Evolutionary conservation across 2,797 vertebrate genomes (phyloP).

Genomic region (Rhodeus uyekii): DNA sequence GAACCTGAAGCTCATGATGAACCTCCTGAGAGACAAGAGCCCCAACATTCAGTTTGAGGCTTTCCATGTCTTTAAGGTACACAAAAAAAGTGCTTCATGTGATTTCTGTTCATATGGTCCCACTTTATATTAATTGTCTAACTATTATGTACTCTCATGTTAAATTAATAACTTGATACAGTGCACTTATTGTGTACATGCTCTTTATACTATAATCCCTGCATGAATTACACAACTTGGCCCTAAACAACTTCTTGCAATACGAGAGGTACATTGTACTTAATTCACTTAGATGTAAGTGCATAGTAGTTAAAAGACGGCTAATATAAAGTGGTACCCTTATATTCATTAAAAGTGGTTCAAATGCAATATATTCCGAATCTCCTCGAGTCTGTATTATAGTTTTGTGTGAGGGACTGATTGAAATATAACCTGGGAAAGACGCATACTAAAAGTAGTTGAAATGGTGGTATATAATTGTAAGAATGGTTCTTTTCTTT

Average conservation of each 20-base stretch:
- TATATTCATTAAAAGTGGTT: neutral
- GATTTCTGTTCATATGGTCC: neutral
- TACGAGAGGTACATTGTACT: neutral
- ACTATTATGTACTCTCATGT: neutral
- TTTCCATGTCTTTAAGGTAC: constrained; percentile 97
- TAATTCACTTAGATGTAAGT: neutral
- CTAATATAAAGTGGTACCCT: neutral
- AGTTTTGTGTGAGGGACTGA: neutral
- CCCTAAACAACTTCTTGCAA: too few species aligned
- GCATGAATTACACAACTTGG: too few species aligned
- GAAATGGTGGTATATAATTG: neutral
- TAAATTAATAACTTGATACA: neutral
- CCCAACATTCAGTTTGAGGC: constrained; percentile 98
- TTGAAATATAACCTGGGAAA: neutral
- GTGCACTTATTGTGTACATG: neutral
- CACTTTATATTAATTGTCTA: neutral
- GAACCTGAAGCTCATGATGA: constrained; percentile 98
- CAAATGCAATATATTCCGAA: neutral
- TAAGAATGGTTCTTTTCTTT: neutral
- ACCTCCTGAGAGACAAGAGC: constrained; percentile 93
- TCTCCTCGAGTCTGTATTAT: neutral
- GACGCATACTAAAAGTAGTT: neutral
- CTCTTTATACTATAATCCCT: too few species aligned
- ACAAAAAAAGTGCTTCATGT: neutral
- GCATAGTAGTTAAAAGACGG: neutral